Evolutionary conservation across 2,113 vertebrate species (phyloP), one percentile per base, ranked within the genome.

Genomic region (Datnioides undecimradiatus): DNA sequence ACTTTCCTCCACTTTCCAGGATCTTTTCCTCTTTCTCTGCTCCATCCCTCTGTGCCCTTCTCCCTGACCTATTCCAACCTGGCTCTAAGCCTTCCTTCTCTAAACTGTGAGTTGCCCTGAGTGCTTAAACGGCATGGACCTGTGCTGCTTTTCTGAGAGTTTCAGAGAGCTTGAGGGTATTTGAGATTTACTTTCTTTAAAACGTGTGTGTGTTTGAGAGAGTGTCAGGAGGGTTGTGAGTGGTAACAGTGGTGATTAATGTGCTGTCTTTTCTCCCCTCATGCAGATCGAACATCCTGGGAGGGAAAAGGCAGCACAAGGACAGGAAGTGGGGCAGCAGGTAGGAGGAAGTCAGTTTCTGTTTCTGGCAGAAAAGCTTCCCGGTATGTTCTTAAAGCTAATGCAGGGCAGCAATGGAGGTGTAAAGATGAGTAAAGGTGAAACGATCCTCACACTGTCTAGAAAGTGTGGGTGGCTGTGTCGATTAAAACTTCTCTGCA

Each of bases 191-290:
- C 31, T 71, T 31, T 74, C 46, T 73, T 58, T n/a, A n/a, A 31
- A 29, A 45, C 72, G 48, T 59, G 59, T 70, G 68, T 67, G 41
- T 52, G 75, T 79, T 63, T 79, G 36, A 49, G 25, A 60, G 36
- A 52, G 41, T 63, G 78, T 77, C 67, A 54, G 48, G 59, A 62
- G 79, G 73, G 52, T 58, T 73, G 55, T 67, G 72, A 75, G 80
- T 68, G 31, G 62, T 34, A 63, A 52, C 41, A 14, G 8, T 73
- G 46, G 38, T 87, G 78, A 87, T 88, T 85, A 87, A 87, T 90
- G 74, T 34, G 45, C 70, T 11, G 12, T 82, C 73, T 68, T 80
- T 54, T 62, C 59, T 85, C 67, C 45, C 33, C 40, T 81, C 71
- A 76, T 78, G 85, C 67, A 90, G 51, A 85, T 85, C 60, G 60